Conservation (phyloP, 2,797 vertebrate genomes). For the Sebastiscus tertius region DNA sequence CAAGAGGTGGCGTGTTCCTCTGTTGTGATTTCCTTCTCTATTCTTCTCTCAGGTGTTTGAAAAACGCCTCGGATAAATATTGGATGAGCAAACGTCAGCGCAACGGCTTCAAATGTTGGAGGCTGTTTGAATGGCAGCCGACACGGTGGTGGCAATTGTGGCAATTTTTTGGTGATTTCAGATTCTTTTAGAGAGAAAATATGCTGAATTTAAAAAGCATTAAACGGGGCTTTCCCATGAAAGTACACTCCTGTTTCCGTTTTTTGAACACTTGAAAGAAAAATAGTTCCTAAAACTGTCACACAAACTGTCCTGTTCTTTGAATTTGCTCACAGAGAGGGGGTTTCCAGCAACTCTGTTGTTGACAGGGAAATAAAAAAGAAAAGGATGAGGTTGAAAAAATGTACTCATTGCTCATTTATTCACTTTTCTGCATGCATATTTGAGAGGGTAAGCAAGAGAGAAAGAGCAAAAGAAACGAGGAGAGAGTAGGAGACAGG, state of each 20-base stretch:
- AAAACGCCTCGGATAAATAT: slow-evolving; percentile 65
- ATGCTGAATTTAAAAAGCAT: slow-evolving; percentile 17
- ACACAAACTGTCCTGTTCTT: slow-evolving; percentile 29
- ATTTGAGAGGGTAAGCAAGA: background rate
- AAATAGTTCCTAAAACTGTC: slow-evolving; percentile 41
- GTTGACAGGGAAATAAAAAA: slow-evolving; percentile 24
- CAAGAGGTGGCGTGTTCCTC: slow-evolving; percentile 40
- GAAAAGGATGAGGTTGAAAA: slow-evolving; percentile 28
- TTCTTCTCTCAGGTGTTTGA: slow-evolving; percentile 55
- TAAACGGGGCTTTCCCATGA: slow-evolving; percentile 17
- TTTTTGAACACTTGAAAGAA: slow-evolving; percentile 15
- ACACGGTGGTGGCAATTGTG: background rate
- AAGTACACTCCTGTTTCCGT: slow-evolving; percentile 22
- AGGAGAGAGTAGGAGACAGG: background rate
- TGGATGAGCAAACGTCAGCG: slow-evolving; percentile 65
- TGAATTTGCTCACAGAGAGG: slow-evolving; percentile 27
- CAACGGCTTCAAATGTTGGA: slow-evolving; percentile 41
- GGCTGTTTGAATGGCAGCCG: slow-evolving; percentile 24
- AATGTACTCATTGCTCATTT: slow-evolving; percentile 28
- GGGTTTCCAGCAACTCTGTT: background rate
- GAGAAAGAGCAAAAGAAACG: background rate
- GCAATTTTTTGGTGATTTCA: slow-evolving; percentile 25
- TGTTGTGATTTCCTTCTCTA: slow-evolving; percentile 49
- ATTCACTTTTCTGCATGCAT: slow-evolving; percentile 35
- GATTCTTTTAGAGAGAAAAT: slow-evolving; percentile 5